Evolutionary conservation across 2,888 invertebrate species (phyloP).

Genomic region (Leptinotarsa juncta): DNA sequence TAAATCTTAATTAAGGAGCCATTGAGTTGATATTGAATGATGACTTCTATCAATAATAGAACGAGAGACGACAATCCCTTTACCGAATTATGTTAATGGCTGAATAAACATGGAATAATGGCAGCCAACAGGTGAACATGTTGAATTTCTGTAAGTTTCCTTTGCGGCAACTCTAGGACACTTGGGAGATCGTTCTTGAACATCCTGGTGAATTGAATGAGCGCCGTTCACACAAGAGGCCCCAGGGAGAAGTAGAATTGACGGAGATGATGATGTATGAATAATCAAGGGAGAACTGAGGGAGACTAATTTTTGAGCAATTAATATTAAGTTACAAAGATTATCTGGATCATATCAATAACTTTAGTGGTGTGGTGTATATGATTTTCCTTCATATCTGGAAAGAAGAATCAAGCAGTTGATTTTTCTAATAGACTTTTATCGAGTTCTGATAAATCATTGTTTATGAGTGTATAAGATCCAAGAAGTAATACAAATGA

Average conservation of each 20-base stretch:
- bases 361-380: no score
- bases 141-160: not conserved
- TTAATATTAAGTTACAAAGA: not conserved
- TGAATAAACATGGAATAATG: conserved; percentile 15
- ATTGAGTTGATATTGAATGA: not conserved
- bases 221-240: not conserved
- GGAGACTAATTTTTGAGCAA: not conserved
- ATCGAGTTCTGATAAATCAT: no score
- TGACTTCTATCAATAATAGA: not conserved
- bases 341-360: no score
- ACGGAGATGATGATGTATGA: conserved; percentile 3
- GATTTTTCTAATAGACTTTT: no score
- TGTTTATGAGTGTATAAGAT: no score
- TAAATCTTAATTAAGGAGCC: not conserved
- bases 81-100: not conserved
- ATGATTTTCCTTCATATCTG: no score
- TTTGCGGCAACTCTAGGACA: not conserved
- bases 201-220: conserved; percentile 10
- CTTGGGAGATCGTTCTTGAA: conserved; percentile 12
- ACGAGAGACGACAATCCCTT: not conserved
- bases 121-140: conserved; percentile 11
- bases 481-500: no score
- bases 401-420: no score
- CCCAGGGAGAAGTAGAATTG: not conserved
- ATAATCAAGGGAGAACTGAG: not conserved